These are phyloP conservation scores for Amblyopsis rosae DNA, from an alignment of 2,113 vertebrate genomes.

Conservation along the genomic window DNA sequence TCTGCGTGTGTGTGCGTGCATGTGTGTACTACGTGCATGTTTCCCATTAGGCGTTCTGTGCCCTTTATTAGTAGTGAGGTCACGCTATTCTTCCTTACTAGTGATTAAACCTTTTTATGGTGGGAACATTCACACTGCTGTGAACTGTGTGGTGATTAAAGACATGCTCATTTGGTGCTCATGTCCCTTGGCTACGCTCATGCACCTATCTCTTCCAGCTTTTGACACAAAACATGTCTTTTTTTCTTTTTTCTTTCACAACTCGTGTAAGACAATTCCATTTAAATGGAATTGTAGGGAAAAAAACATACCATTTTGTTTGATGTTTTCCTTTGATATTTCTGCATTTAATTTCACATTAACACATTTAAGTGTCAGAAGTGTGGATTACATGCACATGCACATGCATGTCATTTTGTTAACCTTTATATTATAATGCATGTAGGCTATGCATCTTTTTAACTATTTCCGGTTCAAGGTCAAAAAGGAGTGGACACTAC, in stretches of 20 bases:
- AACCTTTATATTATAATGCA: too few relatives aligned
- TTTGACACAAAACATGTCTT: not conserved
- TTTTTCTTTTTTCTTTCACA: conserved; percentile 7
- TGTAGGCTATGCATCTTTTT: too few relatives aligned
- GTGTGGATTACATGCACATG: not conserved
- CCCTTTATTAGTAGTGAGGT: conserved; percentile 58
- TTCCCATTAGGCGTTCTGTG: conserved; percentile 23
- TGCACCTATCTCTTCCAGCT: conserved; percentile 41
- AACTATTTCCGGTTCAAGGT: too few relatives aligned
- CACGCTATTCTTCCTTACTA: conserved; percentile 59
- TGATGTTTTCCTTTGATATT: conserved; percentile 7
- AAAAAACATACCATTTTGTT: not conserved
- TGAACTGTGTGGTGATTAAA: conserved; percentile 72
- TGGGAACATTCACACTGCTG: conserved; percentile 60
- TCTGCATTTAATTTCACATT: not conserved
- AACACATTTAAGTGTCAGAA: not conserved
- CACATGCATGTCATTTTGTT: too few relatives aligned
- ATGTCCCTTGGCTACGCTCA: conserved; percentile 58
- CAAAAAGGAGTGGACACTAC: too few relatives aligned
- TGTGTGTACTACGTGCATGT: conserved; percentile 1
- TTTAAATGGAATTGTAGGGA: conserved; percentile 10
- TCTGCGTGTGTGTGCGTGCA: not conserved
- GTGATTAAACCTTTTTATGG: conserved; percentile 69
- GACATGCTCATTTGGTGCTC: conserved; percentile 63
- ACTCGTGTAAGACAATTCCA: conserved; percentile 14